Percentiles rank a stretch among this genome's conserved stretches.
Conservation (phyloP, 2,113 vertebrate genomes). For the Lycocorax pyrrhopterus region DNA sequence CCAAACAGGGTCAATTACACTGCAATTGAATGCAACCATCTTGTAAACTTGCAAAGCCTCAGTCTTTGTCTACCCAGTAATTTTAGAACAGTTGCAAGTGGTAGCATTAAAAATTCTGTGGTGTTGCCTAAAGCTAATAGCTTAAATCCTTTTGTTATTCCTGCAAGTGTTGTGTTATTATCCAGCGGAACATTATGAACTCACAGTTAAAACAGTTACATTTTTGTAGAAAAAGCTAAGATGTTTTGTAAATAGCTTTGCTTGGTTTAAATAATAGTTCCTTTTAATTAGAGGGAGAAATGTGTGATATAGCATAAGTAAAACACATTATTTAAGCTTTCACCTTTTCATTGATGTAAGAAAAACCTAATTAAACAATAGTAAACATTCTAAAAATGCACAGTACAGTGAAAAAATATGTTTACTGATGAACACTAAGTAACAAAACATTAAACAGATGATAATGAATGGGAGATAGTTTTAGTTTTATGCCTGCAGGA, state of each 20-base stretch:
- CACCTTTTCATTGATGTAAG: neutral
- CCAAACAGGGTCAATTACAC: neutral
- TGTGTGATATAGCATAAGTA: neutral
- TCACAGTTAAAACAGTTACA: neutral
- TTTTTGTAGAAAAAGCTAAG: neutral
- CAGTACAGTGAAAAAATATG: neutral
- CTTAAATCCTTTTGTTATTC: neutral
- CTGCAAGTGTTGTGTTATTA: neutral
- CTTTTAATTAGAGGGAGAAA: neutral
- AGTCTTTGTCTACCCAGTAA: neutral
- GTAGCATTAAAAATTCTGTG: neutral
- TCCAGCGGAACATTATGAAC: neutral
- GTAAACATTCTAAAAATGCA: neutral
- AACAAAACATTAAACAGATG: neutral
- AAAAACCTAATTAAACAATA: neutral
- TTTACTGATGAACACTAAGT: neutral
- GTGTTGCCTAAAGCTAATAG: neutral
- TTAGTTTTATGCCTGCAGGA: neutral
- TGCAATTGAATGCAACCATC: neutral
- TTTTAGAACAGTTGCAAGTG: neutral
- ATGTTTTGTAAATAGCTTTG: neutral
- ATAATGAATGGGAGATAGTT: neutral
- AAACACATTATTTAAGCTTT: neutral
- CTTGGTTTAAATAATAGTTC: neutral
- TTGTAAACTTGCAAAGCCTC: neutral